Percentiles rank a stretch among this genome's conserved stretches.
Evolutionary conservation across 2,888 invertebrate genomes (phyloP).

Genomic region (Drosophila merina): DNA sequence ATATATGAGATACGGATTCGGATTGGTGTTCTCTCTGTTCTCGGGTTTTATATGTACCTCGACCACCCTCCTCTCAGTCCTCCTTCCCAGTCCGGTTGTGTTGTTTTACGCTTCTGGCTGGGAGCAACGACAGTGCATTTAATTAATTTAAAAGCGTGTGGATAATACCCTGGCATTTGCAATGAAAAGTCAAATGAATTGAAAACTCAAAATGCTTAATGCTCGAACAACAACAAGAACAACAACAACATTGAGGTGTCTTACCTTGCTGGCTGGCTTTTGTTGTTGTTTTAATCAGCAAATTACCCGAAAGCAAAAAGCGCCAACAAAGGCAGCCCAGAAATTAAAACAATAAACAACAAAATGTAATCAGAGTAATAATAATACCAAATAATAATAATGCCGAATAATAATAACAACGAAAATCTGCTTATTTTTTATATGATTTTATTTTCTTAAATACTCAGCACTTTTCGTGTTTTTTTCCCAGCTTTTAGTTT

Average conservation of each 20-base stretch:
- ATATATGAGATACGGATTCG: neutral
- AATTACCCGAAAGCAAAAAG: constrained; percentile 60
- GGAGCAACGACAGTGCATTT: constrained; percentile 64
- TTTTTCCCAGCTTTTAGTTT: neutral
- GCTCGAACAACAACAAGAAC: constrained; percentile 41
- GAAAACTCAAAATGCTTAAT: constrained; percentile 72
- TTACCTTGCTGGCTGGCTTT: constrained; percentile 32
- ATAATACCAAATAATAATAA: constrained; percentile 37
- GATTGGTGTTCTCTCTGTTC: constrained; percentile 2
- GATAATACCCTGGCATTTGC: constrained; percentile 76
- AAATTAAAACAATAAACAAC: constrained; percentile 39
- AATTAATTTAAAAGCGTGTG: constrained; percentile 83
- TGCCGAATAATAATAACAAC: constrained; percentile 32
- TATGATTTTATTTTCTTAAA: constrained; percentile 27
- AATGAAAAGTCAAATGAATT: constrained; percentile 80
- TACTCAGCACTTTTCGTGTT: constrained; percentile 1
- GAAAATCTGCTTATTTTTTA: constrained; percentile 36
- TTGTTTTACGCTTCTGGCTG: constrained; percentile 9
- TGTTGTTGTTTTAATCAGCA: constrained; percentile 63
- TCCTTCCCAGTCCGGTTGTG: neutral
- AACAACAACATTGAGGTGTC: constrained; percentile 35
- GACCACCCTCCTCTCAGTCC: neutral
- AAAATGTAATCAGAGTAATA: constrained; percentile 30
- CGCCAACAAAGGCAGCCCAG: constrained; percentile 26
- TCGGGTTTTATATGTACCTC: constrained; percentile 16